These are phyloP conservation scores for Avahi laniger DNA, from an alignment of 2,797 vertebrate species.

Conservation along the genomic window DNA sequence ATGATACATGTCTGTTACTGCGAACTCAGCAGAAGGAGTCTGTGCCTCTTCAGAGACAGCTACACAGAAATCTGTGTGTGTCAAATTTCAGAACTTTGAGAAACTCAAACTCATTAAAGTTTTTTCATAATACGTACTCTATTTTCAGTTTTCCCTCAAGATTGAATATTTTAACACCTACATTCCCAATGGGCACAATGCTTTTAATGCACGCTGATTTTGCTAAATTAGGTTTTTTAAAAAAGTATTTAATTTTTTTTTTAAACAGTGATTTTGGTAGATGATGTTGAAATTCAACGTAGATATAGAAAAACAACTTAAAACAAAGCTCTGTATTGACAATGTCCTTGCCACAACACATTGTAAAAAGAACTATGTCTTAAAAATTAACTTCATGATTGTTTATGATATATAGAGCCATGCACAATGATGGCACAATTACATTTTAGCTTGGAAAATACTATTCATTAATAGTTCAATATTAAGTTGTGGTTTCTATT, in stretches of 20 bases:
- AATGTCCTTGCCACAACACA: not conserved
- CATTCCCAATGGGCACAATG: not conserved
- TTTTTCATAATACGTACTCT: not conserved
- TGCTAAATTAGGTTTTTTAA: not conserved
- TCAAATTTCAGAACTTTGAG: not conserved
- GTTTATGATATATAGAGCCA: not conserved
- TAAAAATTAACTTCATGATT: not conserved
- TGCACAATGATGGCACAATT: not conserved
- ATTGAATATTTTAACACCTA: not conserved
- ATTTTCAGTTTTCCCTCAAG: not conserved
- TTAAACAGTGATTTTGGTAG: slow-evolving; percentile 1
- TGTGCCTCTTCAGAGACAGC: not conserved
- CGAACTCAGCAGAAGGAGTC: not conserved
- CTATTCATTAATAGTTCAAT: not conserved
- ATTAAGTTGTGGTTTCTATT: not conserved
- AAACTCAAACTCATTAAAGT: not conserved
- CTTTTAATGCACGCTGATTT: not conserved
- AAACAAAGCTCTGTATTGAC: not conserved
- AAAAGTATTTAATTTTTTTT: not conserved
- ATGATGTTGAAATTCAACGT: not conserved
- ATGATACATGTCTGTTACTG: not conserved
- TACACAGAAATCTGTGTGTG: not conserved
- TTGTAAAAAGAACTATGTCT: not conserved
- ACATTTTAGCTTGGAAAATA: not conserved
- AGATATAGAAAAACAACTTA: not conserved